Percentiles rank a stretch among this genome's conserved stretches.
Evolutionary conservation across 2,888 invertebrate genomes (phyloP).

Genomic region (Agonum fuliginosum): DNA sequence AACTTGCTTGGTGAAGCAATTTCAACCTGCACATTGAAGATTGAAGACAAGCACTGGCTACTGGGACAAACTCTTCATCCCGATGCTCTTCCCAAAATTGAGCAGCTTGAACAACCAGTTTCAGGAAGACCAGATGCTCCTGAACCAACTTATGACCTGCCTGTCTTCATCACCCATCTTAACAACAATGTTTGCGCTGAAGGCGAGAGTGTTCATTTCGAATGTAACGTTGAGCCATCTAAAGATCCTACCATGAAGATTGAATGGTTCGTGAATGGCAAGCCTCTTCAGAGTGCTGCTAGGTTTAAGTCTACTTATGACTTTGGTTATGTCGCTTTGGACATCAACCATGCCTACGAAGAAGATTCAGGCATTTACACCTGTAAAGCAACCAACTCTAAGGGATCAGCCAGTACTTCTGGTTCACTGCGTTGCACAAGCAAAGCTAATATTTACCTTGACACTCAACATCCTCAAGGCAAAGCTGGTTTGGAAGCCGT

Average conservation of each 20-base stretch:
- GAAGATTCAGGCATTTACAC: constrained; percentile 96
- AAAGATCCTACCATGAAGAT: constrained; percentile 93
- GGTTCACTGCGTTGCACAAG: constrained; percentile 91
- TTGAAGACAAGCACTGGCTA: constrained; percentile 92
- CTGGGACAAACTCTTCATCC: constrained; percentile 92
- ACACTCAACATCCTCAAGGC: constrained; percentile 97
- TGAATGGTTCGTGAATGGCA: constrained; percentile 97
- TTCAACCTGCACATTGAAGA: constrained; percentile 91
- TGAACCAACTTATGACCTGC: constrained; percentile 88
- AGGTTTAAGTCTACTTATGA: constrained; percentile 95
- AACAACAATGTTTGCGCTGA: constrained; percentile 93
- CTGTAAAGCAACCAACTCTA: constrained; percentile 91
- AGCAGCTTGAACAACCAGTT: constrained; percentile 88
- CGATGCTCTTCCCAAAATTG: constrained; percentile 90
- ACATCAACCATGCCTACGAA: constrained; percentile 89
- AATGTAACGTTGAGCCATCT: constrained; percentile 93
- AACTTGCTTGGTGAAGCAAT: constrained; percentile 96
- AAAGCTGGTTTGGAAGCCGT: constrained; percentile 92
- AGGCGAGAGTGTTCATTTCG: constrained; percentile 91
- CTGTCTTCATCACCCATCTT: constrained; percentile 92
- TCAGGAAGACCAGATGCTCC: constrained; percentile 80
- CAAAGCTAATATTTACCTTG: constrained; percentile 85
- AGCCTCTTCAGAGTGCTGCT: constrained; percentile 90
- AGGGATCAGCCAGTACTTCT: constrained; percentile 92
- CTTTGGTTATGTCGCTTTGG: constrained; percentile 96